Evolutionary conservation across 92 coral and sea anemone genomes (phyloP), one percentile per base, ranked within the genome.

Genomic region (Desmophyllum pertusum): DNA sequence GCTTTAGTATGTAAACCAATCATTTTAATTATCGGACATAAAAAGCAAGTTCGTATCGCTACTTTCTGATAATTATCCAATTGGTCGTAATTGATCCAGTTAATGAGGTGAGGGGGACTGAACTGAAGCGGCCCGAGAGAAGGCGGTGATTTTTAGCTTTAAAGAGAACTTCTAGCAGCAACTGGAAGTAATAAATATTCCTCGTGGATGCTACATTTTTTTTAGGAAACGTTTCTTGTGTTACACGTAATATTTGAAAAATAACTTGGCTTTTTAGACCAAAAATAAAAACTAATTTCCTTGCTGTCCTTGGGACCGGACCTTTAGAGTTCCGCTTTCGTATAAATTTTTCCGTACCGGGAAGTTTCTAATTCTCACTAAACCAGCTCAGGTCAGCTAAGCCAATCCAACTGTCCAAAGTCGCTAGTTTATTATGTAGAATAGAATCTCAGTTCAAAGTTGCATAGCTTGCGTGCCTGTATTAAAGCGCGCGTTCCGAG

Each of bases 1-100:
- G 33, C 65, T 59, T 59, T 59, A 36, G 10, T 65, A 65, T 65
- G 70, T 33, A 65, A 65, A 65, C 70, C 42, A 65, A 55, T 25
- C 25, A 59, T 59, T 59, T 59, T 48, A 48, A 48, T 48, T 48
- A 14, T 48, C 53, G 65, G 31, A 59, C 65, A 59, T 59, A 59
- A 25, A 67, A 67, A 36, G 2, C 29, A 67, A 36, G 42, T 18
- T 67, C 21, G 73, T 35, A 67, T 67, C 42, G 45, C 10, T 36
- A 35, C 42, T 36, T 67, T 37, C 11, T 67, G 45, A 67, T 67
- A 67, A 38, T 67, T 67, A 67, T 67, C 73, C 45, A 36, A 19
- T 37, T 67, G 43, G 3, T 9, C 11, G 42, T 38, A 37, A 67
- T 67, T 67, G 45, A 67, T 67, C 45, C 73, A 67, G 25, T 67